Base-by-base conservation (phyloP, 2,113 vertebrate genomes). In the Jacana jacana region DNA sequence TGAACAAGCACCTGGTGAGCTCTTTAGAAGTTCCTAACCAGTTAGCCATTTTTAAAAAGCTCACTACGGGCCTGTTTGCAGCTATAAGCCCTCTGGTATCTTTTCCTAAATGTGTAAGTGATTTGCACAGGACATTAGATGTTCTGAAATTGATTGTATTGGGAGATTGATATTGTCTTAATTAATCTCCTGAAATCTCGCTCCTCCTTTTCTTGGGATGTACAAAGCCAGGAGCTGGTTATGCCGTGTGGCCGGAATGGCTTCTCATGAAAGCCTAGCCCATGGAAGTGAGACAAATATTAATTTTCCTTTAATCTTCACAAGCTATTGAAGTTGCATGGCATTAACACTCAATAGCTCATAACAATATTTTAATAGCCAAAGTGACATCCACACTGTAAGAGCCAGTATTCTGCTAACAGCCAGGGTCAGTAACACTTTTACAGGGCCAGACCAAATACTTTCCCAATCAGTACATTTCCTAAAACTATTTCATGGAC, bases 281-380 rank as follows among this genome's bases (percentile, higher is more conserved):
- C 30, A 48, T 11, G 17, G 42, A 93, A 95, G 22, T 60, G 35
- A 25, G 60, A 86, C 17, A 71, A 68, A 71, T 54, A 44, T 60
- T 86, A 81, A 83, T 86, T 72, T 94, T 96, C 77, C 70, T 94
- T 93, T 92, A 78, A 93, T 91, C n/a, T 86, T 81, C 76, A 83
- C 24, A 63, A 81, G n/a, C 55, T 68, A 83, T 94, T 91, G 88
- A 86, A 81, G 82, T 83, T 90, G 64, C 37, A 68, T 11, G 68
- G 28, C 23, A 42, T 51, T 94, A 87, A 25, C 63, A 89, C 55
- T 90, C 83, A 73, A 90, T 86, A 71, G 33, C 31, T 93, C 82
- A 92, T 90, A 83, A 7, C n/a, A 88, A 33, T n/a, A 64, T 88
- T 95, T 88, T 86, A 95, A 89, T 87, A 94, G 54, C 54, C 63